These are phyloP conservation scores for Polypedilum vanderplanki DNA, from an alignment of 1,140 invertebrate species.

Conservation along the genomic window DNA sequence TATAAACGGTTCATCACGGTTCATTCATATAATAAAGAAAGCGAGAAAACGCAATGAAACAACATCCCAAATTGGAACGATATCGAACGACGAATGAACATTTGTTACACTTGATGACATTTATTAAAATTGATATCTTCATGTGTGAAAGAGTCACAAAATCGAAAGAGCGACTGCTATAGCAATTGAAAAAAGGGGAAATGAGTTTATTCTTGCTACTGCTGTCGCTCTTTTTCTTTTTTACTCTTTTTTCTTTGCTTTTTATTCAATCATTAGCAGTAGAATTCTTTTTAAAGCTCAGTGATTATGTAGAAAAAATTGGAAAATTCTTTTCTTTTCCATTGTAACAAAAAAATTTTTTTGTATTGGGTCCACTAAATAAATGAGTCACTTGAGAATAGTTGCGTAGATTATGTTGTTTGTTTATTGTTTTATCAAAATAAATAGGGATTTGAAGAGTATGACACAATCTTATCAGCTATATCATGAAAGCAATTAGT, in stretches of 20 bases:
- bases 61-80: neutral
- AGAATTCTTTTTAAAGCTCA: no score
- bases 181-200: no score
- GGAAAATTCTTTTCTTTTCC: no score
- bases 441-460: neutral
- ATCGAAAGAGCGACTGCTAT: no score
- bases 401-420: neutral
- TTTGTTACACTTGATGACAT: constrained; percentile 16
- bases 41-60: neutral
- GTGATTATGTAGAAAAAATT: no score
- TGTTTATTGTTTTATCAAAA: neutral
- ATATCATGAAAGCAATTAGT: neutral
- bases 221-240: no score
- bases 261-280: no score
- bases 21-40: constrained; percentile 7
- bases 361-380: neutral
- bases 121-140: constrained; percentile 28
- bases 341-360: no score
- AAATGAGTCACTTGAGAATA: neutral
- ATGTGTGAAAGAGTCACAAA: neutral
- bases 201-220: no score
- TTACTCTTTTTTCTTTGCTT: no score
- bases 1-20: no score
- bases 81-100: neutral
- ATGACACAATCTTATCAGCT: neutral